phyloP scores from a whole-genome alignment of 2,888 invertebrate species.

The Rotaria sp. region DNA sequence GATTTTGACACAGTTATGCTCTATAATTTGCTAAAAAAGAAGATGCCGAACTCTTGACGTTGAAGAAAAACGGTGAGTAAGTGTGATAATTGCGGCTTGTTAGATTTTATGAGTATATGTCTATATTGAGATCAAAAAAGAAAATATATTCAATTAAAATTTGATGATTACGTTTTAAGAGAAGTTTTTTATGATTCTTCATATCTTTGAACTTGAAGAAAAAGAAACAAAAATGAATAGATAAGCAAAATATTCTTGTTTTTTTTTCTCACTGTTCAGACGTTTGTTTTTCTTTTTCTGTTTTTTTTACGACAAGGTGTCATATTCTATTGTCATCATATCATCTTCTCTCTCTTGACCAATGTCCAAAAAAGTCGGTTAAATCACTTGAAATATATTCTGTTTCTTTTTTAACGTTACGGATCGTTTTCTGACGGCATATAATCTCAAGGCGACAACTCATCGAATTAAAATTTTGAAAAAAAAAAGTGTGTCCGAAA shows the following conservation, averaged over 20 bases:
- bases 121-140: not conserved
- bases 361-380: not conserved
- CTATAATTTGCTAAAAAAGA: not conserved
- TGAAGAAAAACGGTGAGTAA: not conserved
- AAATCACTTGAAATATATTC: not conserved
- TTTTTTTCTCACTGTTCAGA: not conserved
- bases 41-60: not conserved
- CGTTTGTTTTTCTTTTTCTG: not conserved
- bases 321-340: constrained; percentile 3
- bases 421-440: not conserved
- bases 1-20: constrained; percentile 9
- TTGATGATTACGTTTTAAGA: constrained; percentile 2
- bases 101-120: constrained; percentile 5
- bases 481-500: not conserved
- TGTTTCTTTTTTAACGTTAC: not conserved
- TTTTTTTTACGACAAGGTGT: not conserved
- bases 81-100: constrained; percentile 3
- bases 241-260: not conserved
- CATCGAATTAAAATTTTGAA: not conserved
- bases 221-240: not conserved
- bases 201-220: not conserved
- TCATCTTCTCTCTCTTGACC: not conserved
- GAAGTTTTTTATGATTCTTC: constrained; percentile 5
- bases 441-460: not conserved
- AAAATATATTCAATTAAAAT: not conserved